Evolutionary conservation across 2,113 vertebrate species (phyloP).

Genomic region (Leptobrachium ailaonicum): DNA sequence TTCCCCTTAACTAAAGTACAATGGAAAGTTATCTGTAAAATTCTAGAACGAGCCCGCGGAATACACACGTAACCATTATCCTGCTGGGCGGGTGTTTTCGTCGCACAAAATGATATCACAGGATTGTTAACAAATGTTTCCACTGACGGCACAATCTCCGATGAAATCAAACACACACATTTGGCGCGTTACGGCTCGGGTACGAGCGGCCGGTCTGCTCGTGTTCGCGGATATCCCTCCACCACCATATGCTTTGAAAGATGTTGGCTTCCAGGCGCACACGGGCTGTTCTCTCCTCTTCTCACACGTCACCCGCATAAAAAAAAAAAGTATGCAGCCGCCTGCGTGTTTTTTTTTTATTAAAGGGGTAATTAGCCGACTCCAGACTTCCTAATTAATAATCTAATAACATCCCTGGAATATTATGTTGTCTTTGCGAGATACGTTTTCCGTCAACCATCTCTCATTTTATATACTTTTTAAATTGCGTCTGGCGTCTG

Average conservation of each 20-base stretch:
- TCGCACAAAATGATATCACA: no score
- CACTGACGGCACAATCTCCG: not conserved
- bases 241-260: slow-evolving; percentile 27
- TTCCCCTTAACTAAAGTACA: no score
- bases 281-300: slow-evolving; percentile 11
- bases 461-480: not conserved
- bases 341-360: not conserved
- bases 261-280: slow-evolving; percentile 12
- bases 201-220: slow-evolving; percentile 10
- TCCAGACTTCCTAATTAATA: slow-evolving; percentile 22
- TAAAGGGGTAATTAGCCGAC: slow-evolving; percentile 16
- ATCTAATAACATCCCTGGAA: slow-evolving; percentile 4
- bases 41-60: no score
- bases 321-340: not conserved
- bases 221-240: not conserved
- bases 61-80: no score
- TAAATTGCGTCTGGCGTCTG: not conserved
- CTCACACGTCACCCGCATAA: not conserved
- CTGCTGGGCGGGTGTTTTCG: no score
- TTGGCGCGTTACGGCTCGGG: not conserved
- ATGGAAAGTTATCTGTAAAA: no score
- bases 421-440: not conserved
- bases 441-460: not conserved
- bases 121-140: no score
- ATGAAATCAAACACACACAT: slow-evolving; percentile 14